A percentile compares a stretch with the other conserved stretches of the same genome.
phyloP scores from a whole-genome alignment of 2,888 invertebrate genomes.

The Cancer borealis region DNA sequence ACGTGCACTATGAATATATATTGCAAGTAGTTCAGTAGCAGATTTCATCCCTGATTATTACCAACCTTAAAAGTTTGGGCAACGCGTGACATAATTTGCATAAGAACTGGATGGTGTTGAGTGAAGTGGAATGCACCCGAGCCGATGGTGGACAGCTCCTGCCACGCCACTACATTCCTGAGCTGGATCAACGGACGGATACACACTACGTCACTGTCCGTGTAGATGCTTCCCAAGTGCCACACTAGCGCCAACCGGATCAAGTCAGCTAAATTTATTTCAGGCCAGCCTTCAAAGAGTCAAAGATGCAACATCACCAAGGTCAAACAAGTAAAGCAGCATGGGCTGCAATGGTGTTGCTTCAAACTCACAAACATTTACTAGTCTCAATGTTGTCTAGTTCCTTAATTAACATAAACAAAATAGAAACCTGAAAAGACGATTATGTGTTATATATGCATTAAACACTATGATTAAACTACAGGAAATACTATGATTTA shows the following conservation, averaged over 20 bases:
- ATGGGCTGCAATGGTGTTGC: neutral
- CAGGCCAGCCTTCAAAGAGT: conserved; percentile 50
- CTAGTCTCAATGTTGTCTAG: neutral
- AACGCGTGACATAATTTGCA: conserved; percentile 3
- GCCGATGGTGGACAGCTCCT: conserved; percentile 54
- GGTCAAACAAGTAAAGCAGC: neutral
- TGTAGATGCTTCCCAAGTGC: conserved; percentile 55
- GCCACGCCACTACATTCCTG: conserved; percentile 56
- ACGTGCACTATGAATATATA: no score
- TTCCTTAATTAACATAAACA: neutral
- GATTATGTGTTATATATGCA: no score
- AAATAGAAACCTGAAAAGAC: no score
- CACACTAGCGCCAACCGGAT: conserved; percentile 54
- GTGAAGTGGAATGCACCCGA: conserved; percentile 59
- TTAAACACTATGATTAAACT: no score
- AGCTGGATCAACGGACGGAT: conserved; percentile 34
- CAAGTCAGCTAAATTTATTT: conserved; percentile 54
- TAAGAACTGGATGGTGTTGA: conserved; percentile 46
- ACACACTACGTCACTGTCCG: conserved; percentile 56
- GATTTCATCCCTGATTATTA: neutral
- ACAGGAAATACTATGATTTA: no score
- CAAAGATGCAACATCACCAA: neutral
- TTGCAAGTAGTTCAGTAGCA: neutral
- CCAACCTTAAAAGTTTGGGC: conserved; percentile 42
- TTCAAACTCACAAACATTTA: neutral